Evolutionary conservation across 2,113 vertebrate genomes (phyloP).

Genomic region (Loxodonta africana): DNA sequence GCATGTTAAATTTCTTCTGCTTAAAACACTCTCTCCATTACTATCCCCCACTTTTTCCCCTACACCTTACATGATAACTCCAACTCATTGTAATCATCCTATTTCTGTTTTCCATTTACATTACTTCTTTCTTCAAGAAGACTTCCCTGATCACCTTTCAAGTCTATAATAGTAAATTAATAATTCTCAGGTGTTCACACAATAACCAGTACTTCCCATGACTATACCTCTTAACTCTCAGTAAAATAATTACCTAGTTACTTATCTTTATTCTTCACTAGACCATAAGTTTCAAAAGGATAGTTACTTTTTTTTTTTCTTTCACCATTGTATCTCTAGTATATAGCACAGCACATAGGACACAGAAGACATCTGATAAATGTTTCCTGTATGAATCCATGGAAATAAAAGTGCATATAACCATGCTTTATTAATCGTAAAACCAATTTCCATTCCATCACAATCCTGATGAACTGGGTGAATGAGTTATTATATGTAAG

Average conservation of each 20-base stretch:
- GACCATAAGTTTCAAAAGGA: background rate
- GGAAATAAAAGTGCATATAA: background rate
- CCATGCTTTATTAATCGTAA: background rate
- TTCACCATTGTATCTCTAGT: background rate
- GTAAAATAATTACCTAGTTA: background rate
- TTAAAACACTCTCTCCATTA: background rate
- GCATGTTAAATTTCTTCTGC: background rate
- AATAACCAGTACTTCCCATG: background rate
- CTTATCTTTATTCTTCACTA: background rate
- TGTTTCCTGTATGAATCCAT: background rate
- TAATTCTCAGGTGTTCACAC: background rate
- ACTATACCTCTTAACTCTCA: background rate
- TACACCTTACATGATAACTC: background rate
- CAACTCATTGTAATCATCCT: background rate
- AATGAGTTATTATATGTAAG: background rate
- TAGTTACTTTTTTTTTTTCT: background rate
- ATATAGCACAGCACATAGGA: background rate
- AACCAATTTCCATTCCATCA: background rate
- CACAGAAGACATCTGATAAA: background rate
- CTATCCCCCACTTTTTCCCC: fast-evolving
- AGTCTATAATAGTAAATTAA: background rate
- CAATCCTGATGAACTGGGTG: background rate
- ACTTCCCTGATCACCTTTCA: background rate
- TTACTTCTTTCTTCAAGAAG: background rate
- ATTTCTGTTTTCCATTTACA: background rate